phyloP scores from a whole-genome alignment of 2,797 vertebrate species.

The Hydrolagus colliei region DNA sequence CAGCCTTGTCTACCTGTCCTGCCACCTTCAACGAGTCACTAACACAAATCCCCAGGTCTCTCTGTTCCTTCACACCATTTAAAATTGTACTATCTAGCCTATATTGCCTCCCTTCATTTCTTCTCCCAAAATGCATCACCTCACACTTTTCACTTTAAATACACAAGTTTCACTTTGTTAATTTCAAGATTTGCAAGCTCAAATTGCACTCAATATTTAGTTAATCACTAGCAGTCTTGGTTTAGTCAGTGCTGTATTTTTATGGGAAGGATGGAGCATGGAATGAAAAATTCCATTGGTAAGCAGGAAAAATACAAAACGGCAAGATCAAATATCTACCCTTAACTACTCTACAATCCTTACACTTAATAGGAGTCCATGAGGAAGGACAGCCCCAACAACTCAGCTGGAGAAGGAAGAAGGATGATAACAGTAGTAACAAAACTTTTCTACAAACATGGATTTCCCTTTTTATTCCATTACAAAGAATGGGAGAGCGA shows the following conservation, averaged over 20 bases:
- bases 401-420: not conserved
- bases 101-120: no score
- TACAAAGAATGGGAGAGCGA: no score
- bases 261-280: not conserved
- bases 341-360: not conserved
- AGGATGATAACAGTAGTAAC: not conserved
- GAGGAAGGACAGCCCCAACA: not conserved
- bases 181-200: not conserved
- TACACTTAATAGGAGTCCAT: not conserved
- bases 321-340: not conserved
- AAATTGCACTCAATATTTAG: not conserved
- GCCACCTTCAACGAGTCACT: no score
- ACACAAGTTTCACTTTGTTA: not conserved
- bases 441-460: no score
- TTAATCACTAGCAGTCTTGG: not conserved
- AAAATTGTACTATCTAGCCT: no score
- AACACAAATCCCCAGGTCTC: no score
- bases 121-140: no score
- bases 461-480: no score
- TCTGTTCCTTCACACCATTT: no score
- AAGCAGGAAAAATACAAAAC: not conserved
- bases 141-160: no score
- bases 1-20: no score
- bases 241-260: not conserved
- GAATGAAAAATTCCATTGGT: not conserved